Percentiles rank a stretch among this genome's conserved stretches.
phyloP scores from a whole-genome alignment of 2,888 invertebrate genomes.

The Lasiommata megera region DNA sequence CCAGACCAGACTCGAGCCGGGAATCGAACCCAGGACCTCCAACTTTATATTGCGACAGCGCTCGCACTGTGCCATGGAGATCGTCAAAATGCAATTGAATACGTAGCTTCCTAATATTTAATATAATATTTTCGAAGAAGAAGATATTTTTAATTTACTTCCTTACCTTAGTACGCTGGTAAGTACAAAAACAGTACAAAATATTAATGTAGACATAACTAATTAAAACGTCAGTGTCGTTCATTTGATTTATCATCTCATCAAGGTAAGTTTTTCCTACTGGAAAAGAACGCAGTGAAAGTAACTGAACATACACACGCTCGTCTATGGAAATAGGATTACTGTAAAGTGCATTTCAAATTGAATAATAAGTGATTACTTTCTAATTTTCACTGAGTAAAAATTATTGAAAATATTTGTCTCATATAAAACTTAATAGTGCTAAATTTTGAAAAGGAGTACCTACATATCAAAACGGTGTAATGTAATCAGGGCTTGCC shows the following conservation, averaged over 20 bases:
- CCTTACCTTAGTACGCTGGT: no score
- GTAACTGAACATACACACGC: slow-evolving; percentile 59
- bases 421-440: not conserved
- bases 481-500: no score
- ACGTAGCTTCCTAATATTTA: no score
- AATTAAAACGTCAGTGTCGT: slow-evolving; percentile 5
- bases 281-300: slow-evolving; percentile 61
- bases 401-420: slow-evolving; percentile 16
- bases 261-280: slow-evolving; percentile 33
- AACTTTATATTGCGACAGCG: no score
- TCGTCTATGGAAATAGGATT: slow-evolving; percentile 52
- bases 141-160: no score
- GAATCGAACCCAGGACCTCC: no score
- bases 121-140: no score
- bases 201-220: not conserved
- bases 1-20: no score
- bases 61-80: no score
- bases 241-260: slow-evolving; percentile 19
- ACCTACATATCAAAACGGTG: no score
- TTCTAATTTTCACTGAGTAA: slow-evolving; percentile 45
- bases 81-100: no score
- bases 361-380: slow-evolving; percentile 46
- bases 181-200: not conserved
- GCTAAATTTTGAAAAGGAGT: not conserved
- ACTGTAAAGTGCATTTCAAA: slow-evolving; percentile 61